Evolutionary conservation across 2,797 vertebrate genomes (phyloP).

Genomic region (Platalea minor): DNA sequence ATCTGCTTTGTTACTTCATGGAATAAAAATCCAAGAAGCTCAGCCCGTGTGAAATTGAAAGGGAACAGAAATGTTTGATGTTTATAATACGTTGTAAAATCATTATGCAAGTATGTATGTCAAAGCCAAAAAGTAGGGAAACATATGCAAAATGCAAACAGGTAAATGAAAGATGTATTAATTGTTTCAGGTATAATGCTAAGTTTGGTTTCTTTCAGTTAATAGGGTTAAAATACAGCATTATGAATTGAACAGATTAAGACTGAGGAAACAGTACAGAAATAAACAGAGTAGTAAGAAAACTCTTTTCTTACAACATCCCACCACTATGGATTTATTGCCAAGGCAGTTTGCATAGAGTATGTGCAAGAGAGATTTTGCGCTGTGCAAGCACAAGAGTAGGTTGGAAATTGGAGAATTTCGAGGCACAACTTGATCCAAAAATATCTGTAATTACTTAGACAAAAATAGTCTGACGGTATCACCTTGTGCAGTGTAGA

Average conservation of each 20-base stretch:
- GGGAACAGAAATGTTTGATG: background rate
- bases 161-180: background rate
- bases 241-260: background rate
- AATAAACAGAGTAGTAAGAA: background rate
- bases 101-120: background rate
- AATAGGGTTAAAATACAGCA: background rate
- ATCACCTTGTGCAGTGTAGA: background rate
- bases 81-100: background rate
- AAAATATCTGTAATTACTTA: constrained; percentile 18
- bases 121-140: background rate
- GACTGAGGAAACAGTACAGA: background rate
- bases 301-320: background rate
- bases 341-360: background rate
- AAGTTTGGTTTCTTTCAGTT: background rate
- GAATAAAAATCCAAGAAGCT: background rate
- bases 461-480: background rate
- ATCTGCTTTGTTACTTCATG: background rate
- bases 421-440: background rate
- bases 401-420: background rate
- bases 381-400: background rate
- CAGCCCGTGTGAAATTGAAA: background rate
- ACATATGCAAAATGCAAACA: background rate
- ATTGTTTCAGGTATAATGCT: background rate
- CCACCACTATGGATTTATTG: background rate
- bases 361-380: background rate